Evolutionary conservation across 1,140 invertebrate species (phyloP), one percentile per base, ranked within the genome.

Genomic region (Lepidostoma basale): DNA sequence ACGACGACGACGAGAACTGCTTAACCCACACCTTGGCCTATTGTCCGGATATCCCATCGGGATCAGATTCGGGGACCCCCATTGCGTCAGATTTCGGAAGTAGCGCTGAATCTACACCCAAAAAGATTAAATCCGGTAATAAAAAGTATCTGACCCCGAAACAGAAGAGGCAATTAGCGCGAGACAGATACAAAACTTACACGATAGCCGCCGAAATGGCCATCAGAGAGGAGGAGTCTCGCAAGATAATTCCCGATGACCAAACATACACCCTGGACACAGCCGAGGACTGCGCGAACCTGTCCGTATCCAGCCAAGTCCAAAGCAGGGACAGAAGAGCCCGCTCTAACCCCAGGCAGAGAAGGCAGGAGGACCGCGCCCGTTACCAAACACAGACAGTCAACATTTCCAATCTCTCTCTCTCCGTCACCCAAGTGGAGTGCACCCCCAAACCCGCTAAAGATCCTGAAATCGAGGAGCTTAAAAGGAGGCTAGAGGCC

Each of bases 141-240:
- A 83, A 75, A 1, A 85, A 85, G 64, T 79, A 85, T 10, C 74
- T 92, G 42, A 92, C 90, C 0, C 90, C 91, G 0, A 92, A 91
- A 78, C 89, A 92, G 73, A 90, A 89, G 74, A 79, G 91, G 62
- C 87, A 86, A 40, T 74, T 89, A 20, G 85, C 87, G 1, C 90
- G 91, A 75, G 90, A 93, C 72, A 84, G 91, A 56, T 93, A 90
- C 74, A 89, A 87, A 75, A 93, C 92, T 0, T 92, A 92, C 73
- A 92, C 90, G 0, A 90, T 93, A 33, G 87, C 85, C 12, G 87
- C 87, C 14, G 86, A 84, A 47, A 59, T 67, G 44, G 78, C 81
- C 20, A 74, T 78, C 0, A 81, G 80, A 25, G 52, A 73, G 52
- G 49, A 74, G 66, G 52, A 70, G 18, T 65, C 42, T 9, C 23